phyloP scores from a whole-genome alignment of 2,797 vertebrate species.

The Acipenser ruthenus region DNA sequence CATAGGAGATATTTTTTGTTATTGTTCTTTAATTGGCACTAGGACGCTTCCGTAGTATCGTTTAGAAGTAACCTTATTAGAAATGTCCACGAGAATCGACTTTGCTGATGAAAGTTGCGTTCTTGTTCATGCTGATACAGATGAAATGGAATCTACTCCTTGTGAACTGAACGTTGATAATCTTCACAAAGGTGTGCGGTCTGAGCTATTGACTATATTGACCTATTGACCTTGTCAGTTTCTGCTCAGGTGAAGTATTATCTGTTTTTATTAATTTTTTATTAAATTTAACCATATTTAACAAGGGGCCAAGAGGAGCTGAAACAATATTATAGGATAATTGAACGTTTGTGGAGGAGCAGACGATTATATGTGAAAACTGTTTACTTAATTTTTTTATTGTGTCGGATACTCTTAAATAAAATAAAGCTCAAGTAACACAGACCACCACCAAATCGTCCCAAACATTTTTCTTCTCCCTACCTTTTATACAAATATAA shows the following conservation, averaged over 20 bases:
- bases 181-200: conserved; percentile 30
- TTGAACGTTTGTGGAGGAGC: too few species aligned
- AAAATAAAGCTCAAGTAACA: too few species aligned
- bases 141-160: conserved; percentile 49
- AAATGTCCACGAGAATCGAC: conserved; percentile 35
- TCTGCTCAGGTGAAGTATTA: conserved; percentile 29
- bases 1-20: too few species aligned
- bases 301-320: too few species aligned
- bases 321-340: too few species aligned
- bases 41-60: too few species aligned
- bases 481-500: too few species aligned
- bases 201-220: conserved; percentile 38
- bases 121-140: conserved; percentile 21
- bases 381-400: neutral
- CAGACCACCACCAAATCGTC: too few species aligned
- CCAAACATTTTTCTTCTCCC: too few species aligned
- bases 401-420: too few species aligned
- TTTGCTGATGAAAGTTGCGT: conserved; percentile 24
- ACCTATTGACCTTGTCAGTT: conserved; percentile 21
- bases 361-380: too few species aligned
- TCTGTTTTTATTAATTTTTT: neutral
- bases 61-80: neutral
- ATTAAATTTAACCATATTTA: neutral
- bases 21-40: too few species aligned
- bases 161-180: conserved; percentile 18